A percentile compares a stretch with the other conserved stretches of the same genome.
Conservation (phyloP, 2,888 invertebrate species). For the Biston stratarius region DNA sequence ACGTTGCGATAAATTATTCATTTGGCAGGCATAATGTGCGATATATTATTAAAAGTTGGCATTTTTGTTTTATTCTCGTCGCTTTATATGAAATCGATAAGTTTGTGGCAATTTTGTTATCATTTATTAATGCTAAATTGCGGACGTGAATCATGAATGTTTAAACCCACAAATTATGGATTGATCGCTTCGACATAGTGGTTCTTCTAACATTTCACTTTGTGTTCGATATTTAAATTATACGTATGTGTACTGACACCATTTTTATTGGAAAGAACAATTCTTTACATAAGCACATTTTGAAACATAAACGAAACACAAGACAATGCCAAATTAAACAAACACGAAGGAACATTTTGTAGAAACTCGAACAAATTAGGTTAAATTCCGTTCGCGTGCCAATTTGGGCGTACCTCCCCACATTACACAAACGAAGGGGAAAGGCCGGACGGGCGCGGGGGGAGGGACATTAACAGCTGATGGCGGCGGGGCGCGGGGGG, state of each 20-base stretch:
- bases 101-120: slow-evolving; percentile 51
- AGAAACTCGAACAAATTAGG: slow-evolving; percentile 36
- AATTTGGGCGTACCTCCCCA: slow-evolving; percentile 72
- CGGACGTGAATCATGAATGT: slow-evolving; percentile 11
- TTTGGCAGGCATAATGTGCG: slow-evolving; percentile 84
- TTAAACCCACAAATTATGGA: slow-evolving; percentile 7
- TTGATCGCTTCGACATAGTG: neutral
- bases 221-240: neutral
- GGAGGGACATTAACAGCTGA: slow-evolving; percentile 83
- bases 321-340: slow-evolving; percentile 27
- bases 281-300: neutral
- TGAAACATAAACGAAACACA: slow-evolving; percentile 20
- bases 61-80: slow-evolving; percentile 77
- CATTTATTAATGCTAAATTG: slow-evolving; percentile 51
- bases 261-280: neutral
- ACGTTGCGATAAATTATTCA: slow-evolving; percentile 84
- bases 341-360: slow-evolving; percentile 33
- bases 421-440: slow-evolving; percentile 87
- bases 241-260: too few relatives aligned
- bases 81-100: slow-evolving; percentile 67
- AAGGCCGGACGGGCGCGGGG: slow-evolving; percentile 73
- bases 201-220: neutral
- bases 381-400: slow-evolving; percentile 52
- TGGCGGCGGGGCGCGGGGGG: slow-evolving; percentile 66
- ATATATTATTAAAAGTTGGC: slow-evolving; percentile 86